Conservation (phyloP, 2,888 invertebrate species). For the Ophion slaviceki region DNA sequence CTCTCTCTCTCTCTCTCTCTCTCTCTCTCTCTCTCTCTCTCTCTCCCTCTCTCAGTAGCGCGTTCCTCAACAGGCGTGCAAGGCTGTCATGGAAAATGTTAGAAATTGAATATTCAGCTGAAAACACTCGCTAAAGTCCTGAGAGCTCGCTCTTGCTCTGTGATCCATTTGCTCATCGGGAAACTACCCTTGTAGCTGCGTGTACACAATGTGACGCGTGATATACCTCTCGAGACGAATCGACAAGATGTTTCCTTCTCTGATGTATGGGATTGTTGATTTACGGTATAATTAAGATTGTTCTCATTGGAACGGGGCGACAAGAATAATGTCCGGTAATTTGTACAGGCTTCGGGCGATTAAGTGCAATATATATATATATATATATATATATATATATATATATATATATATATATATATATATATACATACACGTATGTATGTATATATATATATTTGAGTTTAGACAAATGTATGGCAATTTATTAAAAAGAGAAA, state of each 20-base stretch:
- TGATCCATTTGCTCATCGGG: slow-evolving; percentile 16
- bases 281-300: slow-evolving; percentile 59
- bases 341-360: slow-evolving; percentile 55
- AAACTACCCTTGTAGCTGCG: slow-evolving; percentile 9
- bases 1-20: too few species aligned
- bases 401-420: slow-evolving; percentile 15
- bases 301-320: slow-evolving; percentile 27
- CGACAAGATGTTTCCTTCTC: slow-evolving; percentile 13
- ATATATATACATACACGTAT: not conserved
- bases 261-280: slow-evolving; percentile 36
- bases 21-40: not conserved
- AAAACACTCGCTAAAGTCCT: slow-evolving; percentile 34
- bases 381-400: slow-evolving; percentile 4
- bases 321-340: slow-evolving; percentile 49
- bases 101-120: slow-evolving; percentile 63
- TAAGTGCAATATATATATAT: slow-evolving; percentile 20
- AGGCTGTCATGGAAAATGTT: slow-evolving; percentile 40
- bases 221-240: slow-evolving; percentile 56
- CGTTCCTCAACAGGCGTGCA: not conserved
- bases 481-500: slow-evolving; percentile 61
- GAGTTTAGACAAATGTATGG: slow-evolving; percentile 51
- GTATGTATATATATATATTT: slow-evolving; percentile 2
- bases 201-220: not conserved
- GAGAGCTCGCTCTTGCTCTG: not conserved
- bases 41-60: not conserved